Conservation (phyloP, 2,888 invertebrate species). For the Teleiodes luculella region DNA sequence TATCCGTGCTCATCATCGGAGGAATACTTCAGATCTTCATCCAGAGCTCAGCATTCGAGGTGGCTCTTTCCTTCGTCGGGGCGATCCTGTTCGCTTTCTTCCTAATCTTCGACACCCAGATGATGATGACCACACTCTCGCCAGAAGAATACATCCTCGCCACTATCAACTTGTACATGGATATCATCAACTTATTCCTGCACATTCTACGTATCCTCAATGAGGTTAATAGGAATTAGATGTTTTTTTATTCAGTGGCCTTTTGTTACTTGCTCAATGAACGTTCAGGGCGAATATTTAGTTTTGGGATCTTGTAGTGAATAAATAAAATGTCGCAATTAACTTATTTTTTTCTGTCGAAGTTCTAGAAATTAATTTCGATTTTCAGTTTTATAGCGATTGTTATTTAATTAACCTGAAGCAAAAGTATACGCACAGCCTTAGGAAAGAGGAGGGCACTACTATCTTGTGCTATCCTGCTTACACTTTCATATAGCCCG, state of each 20-base stretch:
- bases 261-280: background rate
- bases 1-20: slow-evolving; percentile 83
- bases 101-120: slow-evolving; percentile 90
- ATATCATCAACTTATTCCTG: slow-evolving; percentile 91
- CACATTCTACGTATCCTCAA: slow-evolving; percentile 87
- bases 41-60: slow-evolving; percentile 83
- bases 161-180: slow-evolving; percentile 91
- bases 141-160: slow-evolving; percentile 94
- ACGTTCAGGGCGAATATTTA: too few species aligned
- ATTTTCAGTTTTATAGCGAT: too few species aligned
- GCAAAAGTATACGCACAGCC: too few species aligned
- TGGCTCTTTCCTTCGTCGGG: slow-evolving; percentile 85
- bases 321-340: too few species aligned
- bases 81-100: slow-evolving; percentile 88
- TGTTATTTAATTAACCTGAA: too few species aligned
- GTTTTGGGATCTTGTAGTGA: too few species aligned
- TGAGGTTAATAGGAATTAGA: slow-evolving; percentile 75
- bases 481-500: too few species aligned
- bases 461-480: too few species aligned
- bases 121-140: slow-evolving; percentile 88
- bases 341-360: too few species aligned
- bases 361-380: too few species aligned
- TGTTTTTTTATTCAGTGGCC: background rate
- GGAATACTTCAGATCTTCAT: slow-evolving; percentile 87
- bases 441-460: too few species aligned